Percentiles rank a stretch among this genome's conserved stretches.
Conservation (phyloP, 2,888 invertebrate genomes). For the Clitarchus hookeri region DNA sequence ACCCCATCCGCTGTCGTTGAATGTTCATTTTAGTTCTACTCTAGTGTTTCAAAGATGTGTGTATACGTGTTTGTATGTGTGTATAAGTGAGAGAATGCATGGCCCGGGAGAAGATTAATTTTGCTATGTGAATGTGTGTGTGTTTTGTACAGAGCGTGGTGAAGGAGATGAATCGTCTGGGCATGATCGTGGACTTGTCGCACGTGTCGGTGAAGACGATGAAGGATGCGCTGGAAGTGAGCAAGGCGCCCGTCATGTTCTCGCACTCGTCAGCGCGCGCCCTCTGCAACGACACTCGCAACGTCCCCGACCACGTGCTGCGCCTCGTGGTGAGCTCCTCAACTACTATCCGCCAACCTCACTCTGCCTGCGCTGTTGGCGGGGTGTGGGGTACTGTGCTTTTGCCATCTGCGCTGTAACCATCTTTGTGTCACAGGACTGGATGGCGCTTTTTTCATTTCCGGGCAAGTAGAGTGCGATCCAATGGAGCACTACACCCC, state of each 20-base stretch:
- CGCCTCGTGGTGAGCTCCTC: conserved; percentile 48
- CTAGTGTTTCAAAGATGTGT: too few relatives aligned
- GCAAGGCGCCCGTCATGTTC: conserved; percentile 83
- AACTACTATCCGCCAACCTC: too few relatives aligned
- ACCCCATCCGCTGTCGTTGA: too few relatives aligned
- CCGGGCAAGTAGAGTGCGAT: too few relatives aligned
- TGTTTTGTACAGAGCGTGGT: conserved; percentile 58
- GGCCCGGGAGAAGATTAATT: too few relatives aligned
- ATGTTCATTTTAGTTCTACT: too few relatives aligned
- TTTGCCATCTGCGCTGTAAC: background rate
- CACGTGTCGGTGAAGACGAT: conserved; percentile 82
- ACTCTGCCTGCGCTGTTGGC: too few relatives aligned
- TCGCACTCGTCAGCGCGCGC: conserved; percentile 84
- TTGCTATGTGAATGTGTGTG: background rate
- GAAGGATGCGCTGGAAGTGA: conserved; percentile 75
- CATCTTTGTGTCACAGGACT: too few relatives aligned
- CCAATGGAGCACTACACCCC: too few relatives aligned
- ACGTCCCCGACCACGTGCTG: conserved; percentile 79
- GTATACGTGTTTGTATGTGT: too few relatives aligned
- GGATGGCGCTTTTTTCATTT: too few relatives aligned
- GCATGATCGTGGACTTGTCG: conserved; percentile 84
- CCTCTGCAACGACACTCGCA: conserved; percentile 78
- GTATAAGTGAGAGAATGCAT: too few relatives aligned
- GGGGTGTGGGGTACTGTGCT: background rate
- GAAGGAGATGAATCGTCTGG: conserved; percentile 86